Base-by-base conservation (phyloP, 2,797 vertebrate species). In the Garrulus glandarius region DNA sequence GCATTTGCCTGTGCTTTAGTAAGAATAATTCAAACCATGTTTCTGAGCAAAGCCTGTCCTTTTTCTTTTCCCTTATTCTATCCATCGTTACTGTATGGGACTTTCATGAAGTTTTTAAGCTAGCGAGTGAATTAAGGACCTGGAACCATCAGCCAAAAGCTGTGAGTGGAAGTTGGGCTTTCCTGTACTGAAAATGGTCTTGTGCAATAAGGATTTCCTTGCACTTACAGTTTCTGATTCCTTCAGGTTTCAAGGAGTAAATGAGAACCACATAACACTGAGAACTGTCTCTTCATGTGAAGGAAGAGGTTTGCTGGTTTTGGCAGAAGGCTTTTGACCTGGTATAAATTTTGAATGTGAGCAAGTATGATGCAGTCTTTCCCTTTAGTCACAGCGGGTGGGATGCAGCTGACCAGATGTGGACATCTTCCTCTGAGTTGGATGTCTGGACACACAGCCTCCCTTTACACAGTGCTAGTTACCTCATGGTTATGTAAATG, bases 181-280 rank as follows among this genome's bases (percentile, higher is more conserved):
- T 76, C 57, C 36, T 1, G 1, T 39, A 22, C 34, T 0, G 0
- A 76, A 84, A 78, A 46, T 34, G 4, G 19, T 50, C 41, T 63
- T 56, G 23, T 30, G 18, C 4, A 2, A 30, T 36, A 67, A 76
- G 22, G 52, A 49, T 5, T 39, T 95, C 72, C 55, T 92, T 29
- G 18, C 14, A 13, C n/a, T 46, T 70, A 39, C 1, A 29, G 32
- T 77, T 82, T 91, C 59, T 57, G n/a, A 46, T 74, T 79, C 74
- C 52, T 80, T 87, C 44, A 44, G 36, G 11, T 76, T 89, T 85
- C 60, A 77, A 67, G 55, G 23, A 57, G 17, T 57, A 56, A 68
- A 26, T 26, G 27, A 60, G 41, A 88, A 44, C 10, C 13, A 64
- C 12, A 1, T 34, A 59, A 52, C 12, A 23, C n/a, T 23, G 32